These are phyloP conservation scores for Hemiprocne comata DNA, from an alignment of 2,113 vertebrate genomes.

Conservation along the genomic window DNA sequence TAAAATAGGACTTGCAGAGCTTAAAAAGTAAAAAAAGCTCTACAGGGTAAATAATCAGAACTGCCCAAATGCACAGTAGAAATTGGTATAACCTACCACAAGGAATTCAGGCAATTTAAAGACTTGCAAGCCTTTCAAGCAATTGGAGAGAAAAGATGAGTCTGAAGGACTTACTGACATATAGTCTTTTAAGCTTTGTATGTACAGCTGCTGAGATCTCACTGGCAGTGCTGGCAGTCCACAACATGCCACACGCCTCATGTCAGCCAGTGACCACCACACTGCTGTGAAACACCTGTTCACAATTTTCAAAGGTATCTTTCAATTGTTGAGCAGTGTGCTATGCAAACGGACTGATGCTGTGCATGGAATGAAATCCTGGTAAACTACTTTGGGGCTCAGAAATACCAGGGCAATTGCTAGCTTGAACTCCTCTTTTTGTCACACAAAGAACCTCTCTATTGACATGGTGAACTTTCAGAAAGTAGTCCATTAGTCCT, in stretches of 20 bases:
- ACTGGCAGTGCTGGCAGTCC: background rate
- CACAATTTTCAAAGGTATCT: background rate
- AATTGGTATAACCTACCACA: background rate
- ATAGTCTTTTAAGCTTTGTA: background rate
- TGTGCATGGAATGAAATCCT: background rate
- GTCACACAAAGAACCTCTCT: no score
- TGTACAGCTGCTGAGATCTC: background rate
- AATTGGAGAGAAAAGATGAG: background rate
- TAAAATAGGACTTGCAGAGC: background rate
- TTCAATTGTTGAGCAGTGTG: background rate
- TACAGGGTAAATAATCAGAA: background rate
- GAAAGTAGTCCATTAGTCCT: slow-evolving; percentile 44
- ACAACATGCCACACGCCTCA: background rate
- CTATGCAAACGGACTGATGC: background rate
- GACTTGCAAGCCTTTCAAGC: background rate
- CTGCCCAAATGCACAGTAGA: background rate
- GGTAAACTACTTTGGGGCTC: background rate
- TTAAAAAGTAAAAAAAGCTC: background rate
- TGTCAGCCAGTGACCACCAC: background rate
- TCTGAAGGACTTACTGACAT: background rate
- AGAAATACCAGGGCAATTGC: background rate
- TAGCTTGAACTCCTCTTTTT: background rate
- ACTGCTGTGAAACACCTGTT: background rate
- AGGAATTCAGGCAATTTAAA: background rate
- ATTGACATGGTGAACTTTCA: background rate